Evolutionary conservation across 2,888 invertebrate genomes (phyloP).

Genomic region (Tromatobia lineatoria): DNA sequence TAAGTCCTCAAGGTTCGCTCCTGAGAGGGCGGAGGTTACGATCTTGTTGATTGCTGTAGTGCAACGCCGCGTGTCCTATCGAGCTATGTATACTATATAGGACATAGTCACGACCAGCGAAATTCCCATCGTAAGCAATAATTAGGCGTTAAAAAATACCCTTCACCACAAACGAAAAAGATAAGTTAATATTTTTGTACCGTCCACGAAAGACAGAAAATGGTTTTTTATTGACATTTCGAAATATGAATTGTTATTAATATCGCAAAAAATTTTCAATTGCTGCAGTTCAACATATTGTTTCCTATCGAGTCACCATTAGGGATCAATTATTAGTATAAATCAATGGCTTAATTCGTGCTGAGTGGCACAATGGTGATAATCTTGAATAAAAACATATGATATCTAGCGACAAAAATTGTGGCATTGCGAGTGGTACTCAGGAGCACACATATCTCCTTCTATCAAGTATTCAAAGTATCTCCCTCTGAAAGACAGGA

Average conservation of each 20-base stretch:
- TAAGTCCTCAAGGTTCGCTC: slow-evolving; percentile 79
- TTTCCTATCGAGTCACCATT: too few species aligned
- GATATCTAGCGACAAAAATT: background rate
- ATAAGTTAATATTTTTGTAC: too few species aligned
- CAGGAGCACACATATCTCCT: background rate
- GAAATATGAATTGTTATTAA: too few species aligned
- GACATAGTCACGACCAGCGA: slow-evolving; percentile 66
- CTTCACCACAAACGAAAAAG: background rate
- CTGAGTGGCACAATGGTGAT: too few species aligned
- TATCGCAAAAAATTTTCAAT: too few species aligned
- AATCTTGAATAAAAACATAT: too few species aligned
- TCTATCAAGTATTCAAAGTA: background rate
- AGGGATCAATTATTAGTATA: too few species aligned
- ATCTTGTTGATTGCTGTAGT: slow-evolving; percentile 81
- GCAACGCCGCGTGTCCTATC: slow-evolving; percentile 59
- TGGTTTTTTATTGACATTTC: too few species aligned
- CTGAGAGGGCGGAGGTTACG: slow-evolving; percentile 76
- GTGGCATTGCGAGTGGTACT: background rate
- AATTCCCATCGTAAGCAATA: slow-evolving; percentile 73
- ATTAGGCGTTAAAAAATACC: slow-evolving; percentile 74
- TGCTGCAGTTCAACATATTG: too few species aligned
- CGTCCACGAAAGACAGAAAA: too few species aligned
- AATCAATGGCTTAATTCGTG: too few species aligned
- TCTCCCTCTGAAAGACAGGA: background rate
- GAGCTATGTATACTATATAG: slow-evolving; percentile 34